Conservation (phyloP, 64 coral and sea anemone genomes). For the Acropora yongei region DNA sequence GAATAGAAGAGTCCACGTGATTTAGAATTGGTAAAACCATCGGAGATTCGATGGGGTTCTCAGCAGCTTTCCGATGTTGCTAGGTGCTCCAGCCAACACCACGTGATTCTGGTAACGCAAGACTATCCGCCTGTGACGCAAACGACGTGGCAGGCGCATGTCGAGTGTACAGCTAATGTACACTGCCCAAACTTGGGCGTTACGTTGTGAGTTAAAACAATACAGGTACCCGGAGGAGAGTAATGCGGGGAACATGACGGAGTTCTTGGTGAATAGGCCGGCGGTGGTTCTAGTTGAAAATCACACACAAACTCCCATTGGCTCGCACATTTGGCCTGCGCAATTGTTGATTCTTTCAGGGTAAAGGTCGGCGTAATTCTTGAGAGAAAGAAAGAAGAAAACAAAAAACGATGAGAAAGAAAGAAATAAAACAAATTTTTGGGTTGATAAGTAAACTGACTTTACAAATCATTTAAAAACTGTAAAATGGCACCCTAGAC, state of each 20-base stretch:
- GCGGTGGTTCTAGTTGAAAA: slow-evolving; percentile 19
- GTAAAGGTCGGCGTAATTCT: slow-evolving; percentile 66
- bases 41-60: not conserved
- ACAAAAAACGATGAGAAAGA: not conserved
- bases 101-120: not conserved
- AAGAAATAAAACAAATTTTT: too few relatives aligned
- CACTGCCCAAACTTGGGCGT: not conserved
- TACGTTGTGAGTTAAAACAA: not conserved
- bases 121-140: not conserved
- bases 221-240: not conserved
- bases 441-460: too few relatives aligned
- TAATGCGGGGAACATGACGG: not conserved
- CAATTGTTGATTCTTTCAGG: slow-evolving; percentile 45
- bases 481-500: too few relatives aligned
- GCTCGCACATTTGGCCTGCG: not conserved
- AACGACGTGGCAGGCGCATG: not conserved
- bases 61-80: not conserved
- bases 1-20: not conserved
- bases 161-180: not conserved
- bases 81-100: not conserved
- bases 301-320: too few relatives aligned
- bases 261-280: slow-evolving; percentile 38
- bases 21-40: not conserved
- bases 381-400: not conserved
- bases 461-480: too few relatives aligned